Percentiles rank a stretch among this genome's conserved stretches.
Evolutionary conservation across 2,113 vertebrate species (phyloP).

Genomic region (Cebus imitator): DNA sequence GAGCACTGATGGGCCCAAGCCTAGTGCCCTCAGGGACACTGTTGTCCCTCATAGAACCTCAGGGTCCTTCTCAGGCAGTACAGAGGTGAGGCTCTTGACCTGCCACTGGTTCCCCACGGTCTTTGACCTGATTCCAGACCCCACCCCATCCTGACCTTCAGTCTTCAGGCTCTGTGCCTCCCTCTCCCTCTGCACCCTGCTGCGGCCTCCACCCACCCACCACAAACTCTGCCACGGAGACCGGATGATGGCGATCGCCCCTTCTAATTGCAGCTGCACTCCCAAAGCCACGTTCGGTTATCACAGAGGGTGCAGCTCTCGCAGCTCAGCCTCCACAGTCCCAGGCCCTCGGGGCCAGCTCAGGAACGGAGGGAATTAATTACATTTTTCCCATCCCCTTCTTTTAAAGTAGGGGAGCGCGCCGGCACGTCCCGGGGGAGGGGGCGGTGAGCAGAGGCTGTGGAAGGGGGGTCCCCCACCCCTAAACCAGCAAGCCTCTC

Average conservation of each 20-base stretch:
- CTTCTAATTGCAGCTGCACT: constrained; percentile 83
- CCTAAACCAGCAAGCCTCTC: constrained; percentile 63
- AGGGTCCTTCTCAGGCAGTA: fast-evolving
- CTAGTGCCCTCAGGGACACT: background rate
- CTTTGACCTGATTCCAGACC: background rate
- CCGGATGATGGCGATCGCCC: constrained; percentile 64
- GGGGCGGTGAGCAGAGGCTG: constrained; percentile 57
- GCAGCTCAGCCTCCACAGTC: constrained; percentile 90
- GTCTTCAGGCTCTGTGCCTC: background rate
- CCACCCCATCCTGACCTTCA: background rate
- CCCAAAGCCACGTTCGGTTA: constrained; percentile 90
- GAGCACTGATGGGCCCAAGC: fast-evolving
- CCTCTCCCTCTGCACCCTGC: background rate
- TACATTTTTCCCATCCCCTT: constrained; percentile 93
- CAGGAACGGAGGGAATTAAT: constrained; percentile 99
- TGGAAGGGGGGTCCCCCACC: constrained; percentile 30
- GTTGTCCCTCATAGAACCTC: background rate
- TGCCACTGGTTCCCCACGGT: fast-evolving
- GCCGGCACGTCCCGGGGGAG: constrained; percentile 73
- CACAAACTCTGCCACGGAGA: constrained; percentile 20
- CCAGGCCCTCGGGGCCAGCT: constrained; percentile 93
- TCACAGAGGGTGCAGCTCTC: constrained; percentile 99
- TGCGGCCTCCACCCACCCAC: background rate
- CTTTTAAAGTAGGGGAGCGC: constrained; percentile 85
- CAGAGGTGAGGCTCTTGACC: fast-evolving